These are phyloP conservation scores for Minunthozetes semirufus DNA, from an alignment of 2,888 invertebrate species.

Conservation along the genomic window DNA sequence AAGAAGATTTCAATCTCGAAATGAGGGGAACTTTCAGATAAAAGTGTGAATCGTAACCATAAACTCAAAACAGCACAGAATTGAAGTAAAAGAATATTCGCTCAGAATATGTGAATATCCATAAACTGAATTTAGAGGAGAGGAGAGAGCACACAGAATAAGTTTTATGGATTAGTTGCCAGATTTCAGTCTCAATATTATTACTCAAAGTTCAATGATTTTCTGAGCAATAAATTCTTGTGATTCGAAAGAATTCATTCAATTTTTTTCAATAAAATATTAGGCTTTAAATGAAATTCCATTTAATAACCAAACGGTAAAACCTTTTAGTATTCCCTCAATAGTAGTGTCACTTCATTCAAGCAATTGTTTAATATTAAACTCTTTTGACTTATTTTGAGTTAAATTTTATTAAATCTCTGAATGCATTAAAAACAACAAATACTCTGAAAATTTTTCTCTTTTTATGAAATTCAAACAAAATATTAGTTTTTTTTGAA, in stretches of 20 bases:
- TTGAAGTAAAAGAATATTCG: background rate
- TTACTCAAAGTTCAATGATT: slow-evolving; percentile 16
- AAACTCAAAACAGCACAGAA: background rate
- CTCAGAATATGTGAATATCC: background rate
- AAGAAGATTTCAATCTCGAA: slow-evolving; percentile 28
- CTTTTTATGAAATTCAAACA: no score
- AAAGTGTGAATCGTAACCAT: slow-evolving; percentile 20
- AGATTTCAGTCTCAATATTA: slow-evolving; percentile 6
- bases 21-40: slow-evolving; percentile 18
- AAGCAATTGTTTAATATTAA: no score
- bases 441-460: no score
- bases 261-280: background rate
- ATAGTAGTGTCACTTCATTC: no score
- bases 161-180: background rate
- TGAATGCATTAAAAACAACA: no score
- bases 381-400: no score
- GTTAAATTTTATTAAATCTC: no score
- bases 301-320: no score
- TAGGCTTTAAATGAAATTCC: no score
- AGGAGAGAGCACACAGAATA: background rate
- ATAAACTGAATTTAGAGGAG: background rate
- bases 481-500: no score
- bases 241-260: background rate
- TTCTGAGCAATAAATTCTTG: background rate
- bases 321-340: no score